These are phyloP conservation scores for Diploscapter pachys DNA, from an alignment of 1,140 invertebrate species.

Conservation along the genomic window DNA sequence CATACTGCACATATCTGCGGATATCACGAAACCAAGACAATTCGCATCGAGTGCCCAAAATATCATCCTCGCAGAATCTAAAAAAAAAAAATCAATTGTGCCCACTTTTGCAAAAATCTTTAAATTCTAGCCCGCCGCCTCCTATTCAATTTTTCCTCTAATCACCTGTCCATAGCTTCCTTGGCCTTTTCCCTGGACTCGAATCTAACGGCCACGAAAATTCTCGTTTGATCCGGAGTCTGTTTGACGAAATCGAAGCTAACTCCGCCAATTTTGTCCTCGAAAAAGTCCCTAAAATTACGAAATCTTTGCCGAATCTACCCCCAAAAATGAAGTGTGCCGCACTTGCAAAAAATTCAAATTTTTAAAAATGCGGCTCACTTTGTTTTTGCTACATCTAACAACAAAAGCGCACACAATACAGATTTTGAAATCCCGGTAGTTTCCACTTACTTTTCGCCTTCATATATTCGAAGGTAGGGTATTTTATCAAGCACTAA, in stretches of 20 bases:
- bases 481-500: too few species aligned
- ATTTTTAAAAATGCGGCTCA: background rate
- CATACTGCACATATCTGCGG: too few species aligned
- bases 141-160: too few species aligned
- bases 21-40: too few species aligned
- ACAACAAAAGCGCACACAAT: background rate
- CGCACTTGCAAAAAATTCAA: background rate
- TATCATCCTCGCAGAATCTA: too few species aligned
- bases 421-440: background rate
- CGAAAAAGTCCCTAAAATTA: slow-evolving; percentile 31
- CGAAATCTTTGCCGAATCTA: background rate
- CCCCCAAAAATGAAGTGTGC: background rate
- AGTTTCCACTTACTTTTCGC: background rate
- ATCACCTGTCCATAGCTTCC: slow-evolving; percentile 25
- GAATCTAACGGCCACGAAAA: slow-evolving; percentile 34
- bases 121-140: too few species aligned
- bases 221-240: slow-evolving; percentile 6
- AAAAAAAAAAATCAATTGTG: too few species aligned
- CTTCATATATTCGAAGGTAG: background rate
- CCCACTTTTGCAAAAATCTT: too few species aligned
- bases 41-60: too few species aligned
- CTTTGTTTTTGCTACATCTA: too few species aligned
- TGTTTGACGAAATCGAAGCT: slow-evolving; percentile 34
- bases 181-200: slow-evolving; percentile 28
- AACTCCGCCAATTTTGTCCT: slow-evolving; percentile 26